Conservation (phyloP, 2,888 invertebrate species). For the Ctenicera cuprea region DNA sequence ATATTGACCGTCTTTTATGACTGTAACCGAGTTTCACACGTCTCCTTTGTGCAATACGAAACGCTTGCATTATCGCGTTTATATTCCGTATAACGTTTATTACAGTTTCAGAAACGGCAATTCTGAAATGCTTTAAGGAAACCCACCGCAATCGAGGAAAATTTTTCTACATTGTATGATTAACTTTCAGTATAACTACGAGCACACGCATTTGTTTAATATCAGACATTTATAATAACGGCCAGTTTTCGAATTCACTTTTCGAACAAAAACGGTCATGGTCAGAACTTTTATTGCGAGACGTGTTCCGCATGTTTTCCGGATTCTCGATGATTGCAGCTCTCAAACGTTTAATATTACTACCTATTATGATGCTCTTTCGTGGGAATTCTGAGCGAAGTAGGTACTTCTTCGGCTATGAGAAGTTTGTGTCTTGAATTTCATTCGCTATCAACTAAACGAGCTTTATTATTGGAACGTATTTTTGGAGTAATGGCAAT, state of each 20-base stretch:
- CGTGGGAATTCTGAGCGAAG: neutral
- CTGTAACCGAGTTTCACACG: no score
- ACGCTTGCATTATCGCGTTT: no score
- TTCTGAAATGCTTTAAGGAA: no score
- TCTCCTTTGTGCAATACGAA: no score
- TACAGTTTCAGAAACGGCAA: no score
- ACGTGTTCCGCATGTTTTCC: slow-evolving; percentile 19
- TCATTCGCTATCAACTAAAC: neutral
- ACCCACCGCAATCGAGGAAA: no score
- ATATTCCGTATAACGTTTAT: no score
- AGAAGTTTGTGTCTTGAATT: neutral
- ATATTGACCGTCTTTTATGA: no score
- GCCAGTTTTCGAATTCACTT: neutral
- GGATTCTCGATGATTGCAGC: neutral
- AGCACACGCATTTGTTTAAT: neutral
- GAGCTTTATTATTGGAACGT: slow-evolving; percentile 1
- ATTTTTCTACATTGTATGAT: no score
- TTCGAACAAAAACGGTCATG: slow-evolving; percentile 15
- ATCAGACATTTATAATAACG: neutral
- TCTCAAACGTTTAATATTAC: slow-evolving; percentile 12
- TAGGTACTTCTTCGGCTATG: neutral
- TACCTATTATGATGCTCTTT: neutral
- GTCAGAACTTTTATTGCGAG: slow-evolving; percentile 8
- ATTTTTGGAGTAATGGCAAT: no score
- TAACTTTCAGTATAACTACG: no score